A percentile compares a stretch with the other conserved stretches of the same genome.
Conservation (phyloP, 2,888 invertebrate genomes). For the Stomorhina lunata region DNA sequence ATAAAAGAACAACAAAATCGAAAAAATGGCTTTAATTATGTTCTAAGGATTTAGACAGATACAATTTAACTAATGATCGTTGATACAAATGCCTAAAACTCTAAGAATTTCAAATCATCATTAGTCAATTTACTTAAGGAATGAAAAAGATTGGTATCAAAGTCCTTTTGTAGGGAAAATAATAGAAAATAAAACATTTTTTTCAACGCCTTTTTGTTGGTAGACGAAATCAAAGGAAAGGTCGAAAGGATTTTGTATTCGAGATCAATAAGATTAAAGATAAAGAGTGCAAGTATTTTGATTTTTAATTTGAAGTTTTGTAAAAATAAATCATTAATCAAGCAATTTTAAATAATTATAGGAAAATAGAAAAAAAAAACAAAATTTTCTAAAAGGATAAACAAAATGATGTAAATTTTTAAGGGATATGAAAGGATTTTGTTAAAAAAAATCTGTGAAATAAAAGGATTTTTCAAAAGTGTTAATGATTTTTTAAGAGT, state of each 20-base stretch:
- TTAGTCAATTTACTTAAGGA: slow-evolving; percentile 43
- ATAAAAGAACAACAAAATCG: neutral
- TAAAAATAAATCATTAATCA: slow-evolving; percentile 55
- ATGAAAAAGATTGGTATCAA: neutral
- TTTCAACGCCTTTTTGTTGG: slow-evolving; percentile 38
- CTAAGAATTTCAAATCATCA: slow-evolving; percentile 13
- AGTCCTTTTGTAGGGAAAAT: slow-evolving; percentile 25
- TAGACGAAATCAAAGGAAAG: no score
- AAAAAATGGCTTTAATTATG: slow-evolving; percentile 8
- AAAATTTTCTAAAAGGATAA: no score
- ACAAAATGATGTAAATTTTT: no score
- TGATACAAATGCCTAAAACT: neutral
- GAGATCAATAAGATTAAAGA: slow-evolving; percentile 37
- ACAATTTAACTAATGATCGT: slow-evolving; percentile 49
- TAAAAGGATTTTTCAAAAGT: no score
- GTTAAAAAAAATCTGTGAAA: no score
- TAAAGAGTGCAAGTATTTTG: slow-evolving; percentile 48
- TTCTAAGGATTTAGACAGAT: slow-evolving; percentile 33
- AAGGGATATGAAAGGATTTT: no score
- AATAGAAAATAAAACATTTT: slow-evolving; percentile 8
- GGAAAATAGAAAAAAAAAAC: neutral
- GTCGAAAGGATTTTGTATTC: neutral
- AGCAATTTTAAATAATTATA: neutral
- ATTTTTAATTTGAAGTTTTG: slow-evolving; percentile 41
- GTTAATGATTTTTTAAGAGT: no score